A percentile compares a stretch with the other conserved stretches of the same genome.
Evolutionary conservation across 2,797 vertebrate species (phyloP).

Genomic region (Macrochelys suwanniensis): DNA sequence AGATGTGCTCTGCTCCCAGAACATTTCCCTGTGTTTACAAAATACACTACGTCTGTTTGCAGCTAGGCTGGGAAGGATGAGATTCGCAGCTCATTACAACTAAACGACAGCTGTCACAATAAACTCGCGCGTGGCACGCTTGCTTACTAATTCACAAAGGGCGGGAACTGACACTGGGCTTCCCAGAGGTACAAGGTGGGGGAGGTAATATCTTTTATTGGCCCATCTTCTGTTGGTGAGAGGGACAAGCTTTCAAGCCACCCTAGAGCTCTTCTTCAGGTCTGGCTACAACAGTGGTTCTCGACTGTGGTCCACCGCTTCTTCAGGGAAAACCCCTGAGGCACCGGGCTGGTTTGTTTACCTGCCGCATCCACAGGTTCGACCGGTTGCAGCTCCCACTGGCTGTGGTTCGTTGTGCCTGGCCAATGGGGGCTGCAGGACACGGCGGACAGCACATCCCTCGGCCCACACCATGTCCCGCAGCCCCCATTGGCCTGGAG

Average conservation of each 20-base stretch:
- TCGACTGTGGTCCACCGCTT: too few species aligned
- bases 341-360: too few species aligned
- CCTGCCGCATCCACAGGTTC: too few species aligned
- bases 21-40: neutral
- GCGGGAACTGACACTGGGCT: too few species aligned
- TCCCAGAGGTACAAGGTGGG: neutral
- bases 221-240: neutral
- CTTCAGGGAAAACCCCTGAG: too few species aligned
- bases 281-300: neutral
- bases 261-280: neutral
- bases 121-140: neutral
- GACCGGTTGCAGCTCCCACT: too few species aligned
- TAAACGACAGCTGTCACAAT: neutral
- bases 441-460: too few species aligned
- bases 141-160: neutral
- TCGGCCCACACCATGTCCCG: too few species aligned
- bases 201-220: neutral
- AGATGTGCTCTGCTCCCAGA: neutral
- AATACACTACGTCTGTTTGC: neutral
- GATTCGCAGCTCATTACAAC: neutral
- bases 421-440: too few species aligned
- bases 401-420: too few species aligned
- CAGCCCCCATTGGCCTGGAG: too few species aligned
- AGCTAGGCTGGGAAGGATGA: neutral
- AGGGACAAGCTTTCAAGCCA: neutral